Evolutionary conservation across 2,113 vertebrate species (phyloP), one percentile per base, ranked within the genome.

Genomic region (Antechinus stuartii): DNA sequence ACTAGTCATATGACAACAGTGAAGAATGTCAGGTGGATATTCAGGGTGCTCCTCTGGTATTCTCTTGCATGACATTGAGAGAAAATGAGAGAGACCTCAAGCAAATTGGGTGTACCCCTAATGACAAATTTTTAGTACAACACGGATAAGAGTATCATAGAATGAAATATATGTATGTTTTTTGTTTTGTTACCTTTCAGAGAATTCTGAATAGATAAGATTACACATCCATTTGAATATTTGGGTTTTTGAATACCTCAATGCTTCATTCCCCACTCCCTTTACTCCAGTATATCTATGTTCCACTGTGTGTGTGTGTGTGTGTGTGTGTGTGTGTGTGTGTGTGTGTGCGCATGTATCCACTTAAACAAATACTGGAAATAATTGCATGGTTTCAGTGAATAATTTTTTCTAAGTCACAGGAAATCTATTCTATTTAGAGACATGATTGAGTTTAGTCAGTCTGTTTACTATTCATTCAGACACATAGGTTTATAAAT

Each of bases 311-410:
- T 54, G 22, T 55, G 54, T 55, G 54, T 55, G 22, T 55, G 54
- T 55, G 22, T 24, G 54, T 55, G 22, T 55, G 22, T 55, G 54
- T 55, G 22, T 55, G 22, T 55, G 54, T 23, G 54, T 55, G 54
- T 55, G 54, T 55, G 54, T 55, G 54, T 54, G 54, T 54, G 54
- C 22, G 54, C 54, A 76, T 89, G 35, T 89, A 0, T 8, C 50
- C 55, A 93, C 91, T 93, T 46, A 92, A 42, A 68, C 76, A 30
- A 56, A 7, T 90, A 30, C 54, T 92, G 19, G 68, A 95, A 24
- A 30, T 92, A 95, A 91, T 50, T 52, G 47, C 92, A 90, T 90
- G 12, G 27, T 92, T 94, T 84, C 92, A 94, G 47, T 8, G 56
- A 84, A 90, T 50, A 42, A 91, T 8, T 54, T n/a, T 30, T 54